Percentiles rank a stretch among this genome's conserved stretches.
These are phyloP conservation scores for Endomychus coccineus DNA, from an alignment of 2,888 invertebrate species.

Conservation along the genomic window DNA sequence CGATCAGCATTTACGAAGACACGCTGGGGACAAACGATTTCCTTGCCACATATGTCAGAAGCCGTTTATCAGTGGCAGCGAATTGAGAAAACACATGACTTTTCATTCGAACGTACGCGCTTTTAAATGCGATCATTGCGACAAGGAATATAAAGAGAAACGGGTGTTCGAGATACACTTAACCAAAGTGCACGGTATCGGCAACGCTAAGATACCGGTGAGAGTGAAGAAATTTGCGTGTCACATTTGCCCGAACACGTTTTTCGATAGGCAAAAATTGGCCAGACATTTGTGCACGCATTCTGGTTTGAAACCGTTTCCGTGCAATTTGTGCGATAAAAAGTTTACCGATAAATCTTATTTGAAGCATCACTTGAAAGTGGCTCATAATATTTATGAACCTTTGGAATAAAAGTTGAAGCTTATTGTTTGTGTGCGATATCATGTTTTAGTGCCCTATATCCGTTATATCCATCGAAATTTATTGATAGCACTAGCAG, in stretches of 20 bases:
- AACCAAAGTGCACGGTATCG: slow-evolving; percentile 43
- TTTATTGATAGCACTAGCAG: too few species aligned
- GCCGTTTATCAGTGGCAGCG: slow-evolving; percentile 30
- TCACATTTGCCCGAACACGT: slow-evolving; percentile 39
- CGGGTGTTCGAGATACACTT: slow-evolving; percentile 44
- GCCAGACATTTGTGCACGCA: slow-evolving; percentile 32
- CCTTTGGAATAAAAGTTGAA: not conserved
- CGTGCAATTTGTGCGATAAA: slow-evolving; percentile 29
- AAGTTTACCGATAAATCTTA: slow-evolving; percentile 33
- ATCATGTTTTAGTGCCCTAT: too few species aligned
- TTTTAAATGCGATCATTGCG: slow-evolving; percentile 46
- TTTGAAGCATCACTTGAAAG: slow-evolving; percentile 29
- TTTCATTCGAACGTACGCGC: slow-evolving; percentile 32
- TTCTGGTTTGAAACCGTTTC: slow-evolving; percentile 30
- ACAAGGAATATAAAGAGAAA: slow-evolving; percentile 47
- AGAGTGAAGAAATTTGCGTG: slow-evolving; percentile 38
- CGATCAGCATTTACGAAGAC: slow-evolving; percentile 32
- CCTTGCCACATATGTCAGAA: slow-evolving; percentile 31
- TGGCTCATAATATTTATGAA: slow-evolving; percentile 19
- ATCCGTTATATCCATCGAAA: too few species aligned
- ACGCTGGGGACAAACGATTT: slow-evolving; percentile 31
- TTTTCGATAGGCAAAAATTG: slow-evolving; percentile 30
- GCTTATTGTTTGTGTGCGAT: too few species aligned
- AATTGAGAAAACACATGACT: slow-evolving; percentile 29
- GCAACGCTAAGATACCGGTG: slow-evolving; percentile 34